Base-by-base conservation (phyloP, 2,797 vertebrate species). In the Acanthornis magna region DNA sequence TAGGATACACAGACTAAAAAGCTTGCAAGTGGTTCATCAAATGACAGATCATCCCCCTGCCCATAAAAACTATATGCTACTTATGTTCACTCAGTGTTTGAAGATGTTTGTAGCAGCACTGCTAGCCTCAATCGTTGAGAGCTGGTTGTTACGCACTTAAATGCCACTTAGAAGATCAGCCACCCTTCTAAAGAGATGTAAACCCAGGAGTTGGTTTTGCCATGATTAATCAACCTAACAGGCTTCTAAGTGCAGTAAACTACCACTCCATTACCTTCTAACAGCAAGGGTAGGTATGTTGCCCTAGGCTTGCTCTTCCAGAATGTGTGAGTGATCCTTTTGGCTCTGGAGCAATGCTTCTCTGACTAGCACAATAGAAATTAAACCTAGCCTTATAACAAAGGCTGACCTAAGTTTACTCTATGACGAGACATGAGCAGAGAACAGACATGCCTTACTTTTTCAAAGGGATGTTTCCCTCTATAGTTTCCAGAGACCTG, bases 51-150 rank as follows among this genome's bases (percentile, higher is more conserved):
- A 21, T 13, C 1, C 2, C 4, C 5, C 5, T 11, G 9, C 1
- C 6, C 26, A 13, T 26, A 10, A 61, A 90, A 78, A 11, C 15
- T 10, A 0, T 29, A 3, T 8, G 12, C 34, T 65, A 15, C 5
- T n/a, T 55, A 1, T 0, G 7, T 68, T 71, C 18, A 13, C 5
- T 60, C 23, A 14, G 0, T 57, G 12, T 42, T 58, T 34, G 40
- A 54, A 55, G 13, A 17, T 21, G 10, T 36, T 4, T 42, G 13
- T 53, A 60, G 34, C 26, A 40, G 43, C 0, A 0, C 25, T 80
- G 14, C 17, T 58, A 29, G 38, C 10, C 30, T 58, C 21, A 10
- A 20, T 51, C 82, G 13, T 62, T 87, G 38, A 45, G 58, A 66
- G 43, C 30, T 74, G 12, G 10, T 30, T 66, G 10, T 25, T 42